Evolutionary conservation across 2,888 invertebrate species (phyloP).

Genomic region (Amblyjoppa fuscipennis): DNA sequence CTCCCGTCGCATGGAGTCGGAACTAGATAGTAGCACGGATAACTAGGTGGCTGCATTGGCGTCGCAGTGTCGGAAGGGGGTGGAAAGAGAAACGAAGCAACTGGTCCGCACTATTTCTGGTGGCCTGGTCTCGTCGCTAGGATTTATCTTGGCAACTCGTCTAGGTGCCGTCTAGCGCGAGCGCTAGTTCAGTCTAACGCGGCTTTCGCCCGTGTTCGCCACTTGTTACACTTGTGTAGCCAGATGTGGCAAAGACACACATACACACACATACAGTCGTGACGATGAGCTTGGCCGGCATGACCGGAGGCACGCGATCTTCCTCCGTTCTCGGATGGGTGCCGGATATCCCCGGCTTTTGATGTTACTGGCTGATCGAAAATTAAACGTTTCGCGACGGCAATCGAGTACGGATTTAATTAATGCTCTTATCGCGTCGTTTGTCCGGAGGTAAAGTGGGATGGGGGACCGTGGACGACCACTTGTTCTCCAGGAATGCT

Average conservation of each 20-base stretch:
- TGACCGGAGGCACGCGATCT: conserved; percentile 8
- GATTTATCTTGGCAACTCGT: conserved; percentile 71
- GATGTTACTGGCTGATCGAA: conserved; percentile 82
- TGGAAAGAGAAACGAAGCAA: conserved; percentile 9
- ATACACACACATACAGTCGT: conserved; percentile 26
- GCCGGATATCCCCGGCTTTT: conserved; percentile 82
- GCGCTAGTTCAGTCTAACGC: conserved; percentile 41
- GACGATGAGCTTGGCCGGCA: conserved; percentile 11
- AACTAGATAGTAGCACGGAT: too few relatives aligned
- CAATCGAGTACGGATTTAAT: conserved; percentile 43
- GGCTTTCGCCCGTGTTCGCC: conserved; percentile 6
- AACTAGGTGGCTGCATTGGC: neutral
- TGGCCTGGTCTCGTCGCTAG: conserved; percentile 77
- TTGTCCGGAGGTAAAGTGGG: conserved; percentile 6
- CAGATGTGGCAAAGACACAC: neutral
- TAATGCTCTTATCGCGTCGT: conserved; percentile 20
- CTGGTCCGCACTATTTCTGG: conserved; percentile 71
- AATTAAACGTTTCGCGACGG: conserved; percentile 73
- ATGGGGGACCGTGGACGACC: conserved; percentile 52
- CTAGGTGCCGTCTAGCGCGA: conserved; percentile 68
- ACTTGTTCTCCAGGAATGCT: conserved; percentile 48
- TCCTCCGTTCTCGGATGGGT: conserved; percentile 73
- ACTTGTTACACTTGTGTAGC: conserved; percentile 27
- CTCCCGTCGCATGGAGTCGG: too few relatives aligned
- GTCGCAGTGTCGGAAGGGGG: conserved; percentile 13